phyloP scores from a whole-genome alignment of 2,113 vertebrate species.

The Scophthalmus maximus region DNA sequence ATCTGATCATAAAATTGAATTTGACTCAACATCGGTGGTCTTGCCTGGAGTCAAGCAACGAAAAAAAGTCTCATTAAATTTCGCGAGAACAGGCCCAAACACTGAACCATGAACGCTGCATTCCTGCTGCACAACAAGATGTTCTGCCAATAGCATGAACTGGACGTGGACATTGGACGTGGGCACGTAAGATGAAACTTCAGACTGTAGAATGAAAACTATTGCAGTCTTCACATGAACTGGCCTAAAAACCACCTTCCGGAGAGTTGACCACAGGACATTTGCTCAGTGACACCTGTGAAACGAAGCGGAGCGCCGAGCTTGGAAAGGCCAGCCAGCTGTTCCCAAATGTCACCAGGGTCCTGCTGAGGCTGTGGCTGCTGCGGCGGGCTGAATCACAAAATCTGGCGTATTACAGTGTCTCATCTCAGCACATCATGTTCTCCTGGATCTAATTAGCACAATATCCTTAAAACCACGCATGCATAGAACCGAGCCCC shows the following conservation, averaged over 20 bases:
- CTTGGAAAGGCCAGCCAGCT: slow-evolving; percentile 34
- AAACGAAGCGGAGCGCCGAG: background rate
- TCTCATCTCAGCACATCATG: slow-evolving; percentile 26
- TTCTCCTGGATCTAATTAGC: slow-evolving; percentile 63
- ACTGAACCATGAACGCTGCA: slow-evolving; percentile 6
- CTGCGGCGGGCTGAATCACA: slow-evolving; percentile 1
- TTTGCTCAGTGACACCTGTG: background rate
- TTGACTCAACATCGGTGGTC: slow-evolving; percentile 27
- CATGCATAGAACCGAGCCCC: slow-evolving; percentile 11
- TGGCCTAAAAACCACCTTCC: background rate
- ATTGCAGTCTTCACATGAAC: background rate
- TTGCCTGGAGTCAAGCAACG: slow-evolving; percentile 22
- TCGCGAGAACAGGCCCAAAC: slow-evolving; percentile 34
- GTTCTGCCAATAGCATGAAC: slow-evolving; percentile 30
- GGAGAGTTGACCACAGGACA: background rate
- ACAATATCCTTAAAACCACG: slow-evolving; percentile 49
- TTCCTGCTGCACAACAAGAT: slow-evolving; percentile 16
- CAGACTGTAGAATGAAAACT: slow-evolving; percentile 4
- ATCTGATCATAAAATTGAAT: slow-evolving; percentile 31
- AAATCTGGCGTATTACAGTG: slow-evolving; percentile 12
- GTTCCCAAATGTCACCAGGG: slow-evolving; percentile 50
- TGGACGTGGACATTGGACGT: slow-evolving; percentile 6
- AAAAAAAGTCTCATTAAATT: slow-evolving; percentile 40
- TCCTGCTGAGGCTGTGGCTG: slow-evolving; percentile 20
- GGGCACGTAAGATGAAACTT: slow-evolving; percentile 12